Conservation (phyloP, 2,888 invertebrate genomes). For the Hololepta plana region DNA sequence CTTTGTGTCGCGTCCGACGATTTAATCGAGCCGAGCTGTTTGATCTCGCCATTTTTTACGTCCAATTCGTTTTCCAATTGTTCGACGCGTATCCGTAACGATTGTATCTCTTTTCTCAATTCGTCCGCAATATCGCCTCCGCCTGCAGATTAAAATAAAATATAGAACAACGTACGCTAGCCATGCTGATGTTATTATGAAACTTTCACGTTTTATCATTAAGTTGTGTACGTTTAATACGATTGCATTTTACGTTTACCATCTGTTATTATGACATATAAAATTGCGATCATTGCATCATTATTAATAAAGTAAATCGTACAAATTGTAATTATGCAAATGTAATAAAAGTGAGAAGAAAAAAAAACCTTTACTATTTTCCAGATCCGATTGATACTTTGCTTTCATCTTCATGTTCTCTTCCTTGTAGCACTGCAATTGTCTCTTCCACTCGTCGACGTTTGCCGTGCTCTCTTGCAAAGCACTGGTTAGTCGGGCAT, state of each 20-base stretch:
- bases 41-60: constrained; percentile 68
- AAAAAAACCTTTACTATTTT: constrained; percentile 41
- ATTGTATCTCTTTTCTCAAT: constrained; percentile 52
- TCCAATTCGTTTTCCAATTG: constrained; percentile 66
- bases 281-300: too few relatives aligned
- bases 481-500: constrained; percentile 84
- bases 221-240: too few relatives aligned
- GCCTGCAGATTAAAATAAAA: constrained; percentile 22
- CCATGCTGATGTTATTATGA: constrained; percentile 6
- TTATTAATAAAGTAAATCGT: too few relatives aligned
- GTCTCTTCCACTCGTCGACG: constrained; percentile 97
- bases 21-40: constrained; percentile 29
- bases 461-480: constrained; percentile 91
- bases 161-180: constrained; percentile 4
- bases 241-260: too few relatives aligned
- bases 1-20: constrained; percentile 13
- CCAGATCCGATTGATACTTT: constrained; percentile 50
- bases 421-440: constrained; percentile 81
- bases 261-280: too few relatives aligned
- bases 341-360: constrained; percentile 4
- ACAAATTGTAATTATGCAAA: too few relatives aligned
- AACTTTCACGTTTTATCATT: too few relatives aligned
- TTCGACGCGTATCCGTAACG: constrained; percentile 62
- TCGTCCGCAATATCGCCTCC: constrained; percentile 58
- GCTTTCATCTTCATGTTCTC: constrained; percentile 72